phyloP scores from a whole-genome alignment of 2,797 vertebrate species.

The Crenichthys baileyi region DNA sequence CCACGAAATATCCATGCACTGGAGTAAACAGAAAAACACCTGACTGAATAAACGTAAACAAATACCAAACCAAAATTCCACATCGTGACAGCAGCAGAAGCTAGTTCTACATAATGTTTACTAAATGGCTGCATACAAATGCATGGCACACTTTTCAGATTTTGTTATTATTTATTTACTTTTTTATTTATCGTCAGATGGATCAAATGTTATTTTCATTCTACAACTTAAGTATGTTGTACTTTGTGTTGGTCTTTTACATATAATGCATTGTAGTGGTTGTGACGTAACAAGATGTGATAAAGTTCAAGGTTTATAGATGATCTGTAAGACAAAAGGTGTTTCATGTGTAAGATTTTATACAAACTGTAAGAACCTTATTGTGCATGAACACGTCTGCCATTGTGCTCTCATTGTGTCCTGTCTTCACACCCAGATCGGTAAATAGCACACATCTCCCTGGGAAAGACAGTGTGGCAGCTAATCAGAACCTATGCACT shows the following conservation, averaged over 20 bases:
- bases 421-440: slow-evolving; percentile 34
- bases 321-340: slow-evolving; percentile 34
- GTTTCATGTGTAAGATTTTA: slow-evolving; percentile 1
- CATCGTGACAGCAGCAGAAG: no score
- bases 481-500: slow-evolving; percentile 64
- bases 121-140: no score
- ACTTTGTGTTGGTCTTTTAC: not conserved
- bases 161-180: no score
- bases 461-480: slow-evolving; percentile 51
- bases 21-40: no score
- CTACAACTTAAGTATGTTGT: not conserved
- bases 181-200: no score
- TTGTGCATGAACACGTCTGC: slow-evolving; percentile 22
- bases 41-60: no score
- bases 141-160: no score
- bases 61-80: no score
- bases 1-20: no score
- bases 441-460: slow-evolving; percentile 51
- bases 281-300: not conserved
- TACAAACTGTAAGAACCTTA: slow-evolving; percentile 14
- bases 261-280: not conserved
- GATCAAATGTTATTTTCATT: not conserved
- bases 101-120: no score
- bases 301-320: not conserved
- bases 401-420: slow-evolving; percentile 37